Base-by-base conservation (phyloP, 92 coral and sea anemone species). In the Umimayanthus kanabou region DNA sequence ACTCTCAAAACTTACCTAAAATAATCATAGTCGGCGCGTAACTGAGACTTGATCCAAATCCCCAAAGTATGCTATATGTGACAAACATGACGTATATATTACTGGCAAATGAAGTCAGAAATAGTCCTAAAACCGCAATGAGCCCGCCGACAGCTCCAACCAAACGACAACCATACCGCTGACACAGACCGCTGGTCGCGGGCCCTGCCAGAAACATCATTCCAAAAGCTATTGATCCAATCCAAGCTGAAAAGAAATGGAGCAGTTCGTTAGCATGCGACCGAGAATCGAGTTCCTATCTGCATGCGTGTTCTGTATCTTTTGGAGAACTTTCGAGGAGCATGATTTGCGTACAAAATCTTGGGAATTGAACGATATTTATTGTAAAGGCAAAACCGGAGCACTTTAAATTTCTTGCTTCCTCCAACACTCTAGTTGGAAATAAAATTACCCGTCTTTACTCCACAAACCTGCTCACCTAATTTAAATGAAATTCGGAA, bases 1-100 rank as follows among this genome's bases (percentile, higher is more conserved):
- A 11, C 50, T 47, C 11, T 4, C 4, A 16, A 18, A 73, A 70
- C 94, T 94, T 49, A 94, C 98, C 93, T 76, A 94, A 76, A 9
- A 96, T 90, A 73, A 96, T 91, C 98, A 95, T 94, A 0, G 96
- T 92, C n/a, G 98, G 95, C 3, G 93, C 98, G 80, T 93, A 96
- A 85, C 92, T 93, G 39, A 96, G 79, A 86, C 69, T 61, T 61
- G 69, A 61, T 18, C 69, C 69, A 61, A 96, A 84, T 28, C 98
- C 98, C 96, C 96, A 96, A 64, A 96, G 88, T 50, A 96, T 18
- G 76, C 98, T 90, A 76, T 96, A 96, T 70, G 98, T 96, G 28
- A 93, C 73, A 79, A 91, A 94, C 80, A 96, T 96, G 91, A 94
- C 89, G 91, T 94, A 94, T 70, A 96, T 87, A 66, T 88, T 94